Conservation (phyloP, 2,797 vertebrate species). For the Fistularia tabacaria region DNA sequence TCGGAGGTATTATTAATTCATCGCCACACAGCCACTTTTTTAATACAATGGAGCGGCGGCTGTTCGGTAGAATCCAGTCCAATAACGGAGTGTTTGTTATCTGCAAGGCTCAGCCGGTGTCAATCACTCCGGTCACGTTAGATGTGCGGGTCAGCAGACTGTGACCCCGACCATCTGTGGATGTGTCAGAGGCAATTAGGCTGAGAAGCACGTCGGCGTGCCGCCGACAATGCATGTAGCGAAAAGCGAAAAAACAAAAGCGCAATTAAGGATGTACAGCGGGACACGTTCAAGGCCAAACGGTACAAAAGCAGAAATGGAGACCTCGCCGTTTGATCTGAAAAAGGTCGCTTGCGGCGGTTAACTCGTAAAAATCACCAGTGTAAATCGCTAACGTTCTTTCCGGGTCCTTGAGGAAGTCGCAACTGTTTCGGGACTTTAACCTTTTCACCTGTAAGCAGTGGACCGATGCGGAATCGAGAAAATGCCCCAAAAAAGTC, state of each 20-base stretch:
- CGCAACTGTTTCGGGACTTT: no score
- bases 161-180: conserved; percentile 56
- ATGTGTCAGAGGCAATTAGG: conserved; percentile 44
- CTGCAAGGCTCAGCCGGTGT: conserved; percentile 41
- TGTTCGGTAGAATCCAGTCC: conserved; percentile 2
- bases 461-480: no score
- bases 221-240: conserved; percentile 5
- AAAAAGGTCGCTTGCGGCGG: no score
- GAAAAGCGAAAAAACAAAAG: neutral
- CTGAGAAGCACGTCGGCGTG: conserved; percentile 35
- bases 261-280: no score
- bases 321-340: no score
- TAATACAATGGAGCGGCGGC: conserved; percentile 3
- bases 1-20: conserved; percentile 42
- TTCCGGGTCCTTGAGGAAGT: no score
- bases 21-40: conserved; percentile 12
- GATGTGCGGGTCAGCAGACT: conserved; percentile 49
- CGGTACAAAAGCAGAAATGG: no score
- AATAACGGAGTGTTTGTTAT: conserved; percentile 11
- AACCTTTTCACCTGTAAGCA: no score
- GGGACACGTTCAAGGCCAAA: no score
- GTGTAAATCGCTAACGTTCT: no score
- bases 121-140: conserved; percentile 34
- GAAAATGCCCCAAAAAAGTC: no score
- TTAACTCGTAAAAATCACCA: no score